Evolutionary conservation across 2,797 vertebrate species (phyloP).

Genomic region (Limnodromus scolopaceus): DNA sequence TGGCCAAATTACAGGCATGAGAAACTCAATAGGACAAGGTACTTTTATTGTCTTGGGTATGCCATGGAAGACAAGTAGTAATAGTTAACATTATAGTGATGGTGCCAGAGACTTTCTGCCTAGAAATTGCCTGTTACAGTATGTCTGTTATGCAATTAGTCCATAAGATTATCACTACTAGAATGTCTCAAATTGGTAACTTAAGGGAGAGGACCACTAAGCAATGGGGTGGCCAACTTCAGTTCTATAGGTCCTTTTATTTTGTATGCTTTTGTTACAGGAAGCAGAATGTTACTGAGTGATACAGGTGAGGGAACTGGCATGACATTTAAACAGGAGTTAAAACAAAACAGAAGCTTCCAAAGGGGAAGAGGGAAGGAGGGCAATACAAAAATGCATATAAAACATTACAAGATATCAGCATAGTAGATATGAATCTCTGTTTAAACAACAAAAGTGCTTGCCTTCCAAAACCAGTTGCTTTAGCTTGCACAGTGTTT

Average conservation of each 20-base stretch:
- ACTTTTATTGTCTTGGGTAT: not conserved
- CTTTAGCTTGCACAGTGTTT: not conserved
- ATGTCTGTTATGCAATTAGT: not conserved
- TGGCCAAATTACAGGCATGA: not conserved
- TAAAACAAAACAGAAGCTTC: not conserved
- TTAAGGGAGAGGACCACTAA: not conserved
- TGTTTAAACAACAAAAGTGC: not conserved
- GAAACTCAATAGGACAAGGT: not conserved
- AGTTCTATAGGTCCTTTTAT: not conserved
- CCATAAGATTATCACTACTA: not conserved
- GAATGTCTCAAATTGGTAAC: not conserved
- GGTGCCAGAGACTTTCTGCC: not conserved
- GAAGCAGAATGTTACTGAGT: not conserved
- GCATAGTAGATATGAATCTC: not conserved
- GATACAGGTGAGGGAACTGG: not conserved
- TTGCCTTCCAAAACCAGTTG: not conserved
- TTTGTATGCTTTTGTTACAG: not conserved
- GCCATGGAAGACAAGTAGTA: not conserved
- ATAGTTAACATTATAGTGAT: not conserved
- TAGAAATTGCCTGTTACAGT: not conserved
- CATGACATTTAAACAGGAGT: not conserved
- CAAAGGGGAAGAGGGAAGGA: not conserved
- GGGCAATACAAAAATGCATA: not conserved
- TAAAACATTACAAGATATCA: not conserved
- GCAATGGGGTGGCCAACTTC: not conserved